Percentiles rank a stretch among this genome's conserved stretches.
Evolutionary conservation across 2,888 invertebrate species (phyloP).

Genomic region (Ypsolopha scabrella): DNA sequence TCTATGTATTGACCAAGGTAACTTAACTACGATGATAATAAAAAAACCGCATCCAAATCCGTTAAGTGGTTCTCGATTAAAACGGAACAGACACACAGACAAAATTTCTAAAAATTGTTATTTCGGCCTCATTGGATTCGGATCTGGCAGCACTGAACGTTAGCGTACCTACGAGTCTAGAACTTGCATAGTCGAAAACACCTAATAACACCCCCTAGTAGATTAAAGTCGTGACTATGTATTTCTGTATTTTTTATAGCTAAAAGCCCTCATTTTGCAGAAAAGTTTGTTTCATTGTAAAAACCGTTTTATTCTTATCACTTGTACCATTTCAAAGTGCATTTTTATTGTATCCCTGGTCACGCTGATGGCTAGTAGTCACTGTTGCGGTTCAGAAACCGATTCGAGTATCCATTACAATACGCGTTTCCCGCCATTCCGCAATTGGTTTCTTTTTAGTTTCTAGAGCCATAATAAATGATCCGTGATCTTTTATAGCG

Average conservation of each 20-base stretch:
- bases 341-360: conserved; percentile 15
- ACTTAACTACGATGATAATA: too few relatives aligned
- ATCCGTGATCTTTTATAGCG: background rate
- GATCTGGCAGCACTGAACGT: too few relatives aligned
- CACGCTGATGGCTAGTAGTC: conserved; percentile 35
- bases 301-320: conserved; percentile 5
- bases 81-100: too few relatives aligned
- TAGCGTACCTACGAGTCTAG: too few relatives aligned
- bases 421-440: conserved; percentile 44
- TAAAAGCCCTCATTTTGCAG: background rate
- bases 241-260: background rate
- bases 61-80: too few relatives aligned
- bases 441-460: conserved; percentile 29
- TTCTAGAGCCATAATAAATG: conserved; percentile 14
- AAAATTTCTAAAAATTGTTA: too few relatives aligned
- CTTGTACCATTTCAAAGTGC: conserved; percentile 24
- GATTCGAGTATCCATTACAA: conserved; percentile 36
- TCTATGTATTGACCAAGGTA: too few relatives aligned
- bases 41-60: too few relatives aligned
- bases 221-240: background rate
- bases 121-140: too few relatives aligned
- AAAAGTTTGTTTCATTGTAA: background rate
- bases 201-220: background rate
- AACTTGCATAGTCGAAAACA: background rate
- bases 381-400: conserved; percentile 49